Base-by-base conservation (phyloP, 2,797 vertebrate genomes). In the Parotocinclus haroldoi region DNA sequence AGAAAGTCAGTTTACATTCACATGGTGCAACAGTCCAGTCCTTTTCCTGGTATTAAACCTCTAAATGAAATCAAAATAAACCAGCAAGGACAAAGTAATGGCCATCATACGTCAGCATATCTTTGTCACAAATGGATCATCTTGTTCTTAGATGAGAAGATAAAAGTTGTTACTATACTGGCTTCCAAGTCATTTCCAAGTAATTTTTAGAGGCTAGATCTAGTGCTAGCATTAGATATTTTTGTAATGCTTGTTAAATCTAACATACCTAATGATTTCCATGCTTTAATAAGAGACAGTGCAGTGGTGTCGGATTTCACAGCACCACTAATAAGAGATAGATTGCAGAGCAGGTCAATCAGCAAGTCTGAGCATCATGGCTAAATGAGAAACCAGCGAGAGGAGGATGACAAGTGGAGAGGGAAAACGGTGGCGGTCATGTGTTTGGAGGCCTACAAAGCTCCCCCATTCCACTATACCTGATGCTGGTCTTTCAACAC, bases 401-500 rank as follows among this genome's bases (percentile, higher is more conserved):
- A 46, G 7, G 13, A n/a, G 18, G 11, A 12, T 5, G 18, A 49
- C 10, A 51, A 38, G 13, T 12, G 56, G 57, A 37, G 44, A 13
- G 39, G 9, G 66, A n/a, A 46, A 37, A 62, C 63, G 55, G 13
- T 13, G 63, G 67, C 46, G 69, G 70, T 74, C 68, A 78, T 75
- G 71, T 65, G 72, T 57, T 55, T 57, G 50, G 40, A 76, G 66
- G 54, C 40, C 57, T 76, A 68, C 55, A 44, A 69, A 74, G n/a
- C 45, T 58, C 61, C 66, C 59, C 71, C 53, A 58, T 68, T 69
- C 48, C 57, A 71, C 67, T 60, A 16, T 75, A 74, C 76, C 74
- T 78, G 72, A 75, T 65, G 72, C 58, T 18, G 36, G 65, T 56
- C 74, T 74, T 70, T 59, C 62, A 72, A 79, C 53, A 71, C 72